Base-by-base conservation (phyloP, 2,113 vertebrate genomes). In the Paratilapia polleni region DNA sequence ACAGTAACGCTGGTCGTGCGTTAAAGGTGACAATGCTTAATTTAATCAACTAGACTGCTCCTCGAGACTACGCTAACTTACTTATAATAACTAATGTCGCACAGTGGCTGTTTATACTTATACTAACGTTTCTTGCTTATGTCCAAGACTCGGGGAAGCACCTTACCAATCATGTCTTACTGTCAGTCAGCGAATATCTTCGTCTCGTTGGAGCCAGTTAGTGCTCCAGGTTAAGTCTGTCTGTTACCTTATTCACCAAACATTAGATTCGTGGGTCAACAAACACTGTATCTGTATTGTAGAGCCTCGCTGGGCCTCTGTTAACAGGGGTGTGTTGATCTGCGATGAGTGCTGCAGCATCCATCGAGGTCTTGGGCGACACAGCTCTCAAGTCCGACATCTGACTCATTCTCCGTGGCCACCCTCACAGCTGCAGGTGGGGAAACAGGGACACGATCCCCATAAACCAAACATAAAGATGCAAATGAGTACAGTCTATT, bases 281-380 rank as follows among this genome's bases (percentile, higher is more conserved):
- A 38, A 59, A 54, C 43, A 22, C 59, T 62, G 11, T 19, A 7
- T 89, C 15, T 87, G 59, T 90, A 1, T 52, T 73, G 1, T 85
- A 99, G 98, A 99, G 91, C 97, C 98, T 80, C 97, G 97, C 61
- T 99, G 98, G 98, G 98, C 98, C 24, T 99, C 98, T 2, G 96
- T 99, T 49, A 99, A 99, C 91, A 95, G 98, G 61, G 98, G 98
- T 2, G 97, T 98, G 79, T 94, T 99, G 81, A 96, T 99, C 87
- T 99, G 98, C 77, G 98, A 99, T 0, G 98, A 99, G 92, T 99
- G 98, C 96, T 99, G 98, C 90, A 98, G 98, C 28, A 98, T 99
- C 58, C 98, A 99, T 78, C 96, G 98, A 81, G 99, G 98, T 85
- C 91, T 99, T 86, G 98, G 98, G 9, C 96, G 98, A 17, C 98